Base-by-base conservation (phyloP, 2,113 vertebrate genomes). In the Halcyon malimbica region DNA sequence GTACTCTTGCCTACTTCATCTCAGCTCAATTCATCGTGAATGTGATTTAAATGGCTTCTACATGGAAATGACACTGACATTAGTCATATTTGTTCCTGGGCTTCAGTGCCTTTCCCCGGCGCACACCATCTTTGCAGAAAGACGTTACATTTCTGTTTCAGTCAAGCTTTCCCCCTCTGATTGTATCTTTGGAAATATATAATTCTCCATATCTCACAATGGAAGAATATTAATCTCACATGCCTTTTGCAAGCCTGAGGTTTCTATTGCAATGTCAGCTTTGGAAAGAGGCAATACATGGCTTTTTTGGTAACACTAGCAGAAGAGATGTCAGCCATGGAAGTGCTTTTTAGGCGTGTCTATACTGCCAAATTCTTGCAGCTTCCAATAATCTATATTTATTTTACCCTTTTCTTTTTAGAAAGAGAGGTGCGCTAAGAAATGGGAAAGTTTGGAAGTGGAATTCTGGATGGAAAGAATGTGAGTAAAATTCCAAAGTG, bases 401-500 rank as follows among this genome's bases (percentile, higher is more conserved):
- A 62, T 80, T 97, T 77, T 76, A 69, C 48, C 7, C 3, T 76
- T 90, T 87, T 81, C 10, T 89, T 95, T 90, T 80, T 86, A 97
- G 97, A 96, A 73, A 76, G 95, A 97, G 74, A 80, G 6, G 0
- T 92, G 77, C 44, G 5, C 1, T 65, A 88, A 42, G 74, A 93
- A 92, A 89, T 95, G 96, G 96, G 97, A 97, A 83, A 97, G 89
- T 90, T 95, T 99, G 84, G 98, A 98, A 93, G 97, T 99, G 51
- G 98, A 98, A 82, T 99, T 99, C 96, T 97, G 98, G 84, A 87
- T 99, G 87, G 94, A 97, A 77, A 96, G 97, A 92, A 97, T 98
- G 99, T 99, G 95, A 98, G 98, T 98, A 89, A 89, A 85, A 87
- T 82, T 93, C 46, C 54, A 59, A 85, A 89, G 10, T 9, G 81